Evolutionary conservation across 2,888 invertebrate species (phyloP), one percentile per base, ranked within the genome.

Genomic region (Drosophila prostipennis): DNA sequence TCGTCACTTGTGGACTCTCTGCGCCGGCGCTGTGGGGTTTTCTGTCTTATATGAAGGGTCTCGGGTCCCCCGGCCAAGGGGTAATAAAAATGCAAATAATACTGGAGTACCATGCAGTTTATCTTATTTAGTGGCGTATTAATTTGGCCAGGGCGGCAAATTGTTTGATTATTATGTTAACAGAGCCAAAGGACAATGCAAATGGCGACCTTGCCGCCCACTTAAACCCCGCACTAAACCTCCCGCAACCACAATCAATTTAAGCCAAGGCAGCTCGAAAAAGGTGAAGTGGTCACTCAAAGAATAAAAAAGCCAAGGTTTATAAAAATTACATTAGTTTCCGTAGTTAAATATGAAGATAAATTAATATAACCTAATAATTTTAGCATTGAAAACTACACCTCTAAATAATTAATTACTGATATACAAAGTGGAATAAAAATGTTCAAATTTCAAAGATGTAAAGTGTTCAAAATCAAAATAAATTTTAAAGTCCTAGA

Each of bases 91-190:
- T 81, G 88, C 74, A 81, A 87, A 87, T 87, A 78, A 71, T 69
- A 68, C 84, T 61, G 64, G 34, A 63, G 74, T 43, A 53, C 71
- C 87, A 76, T 85, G 79, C 79, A 80, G 57, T 80, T 85, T 81
- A 81, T 87, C 85, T 80, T 84, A 74, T 81, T 80, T 87, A 81
- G 79, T 68, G 71, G 68, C 76, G 65, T 56, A 78, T 78, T 78
- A 76, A 74, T 84, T 67, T 68, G 54, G 56, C 58, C 48, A 53
- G 54, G 78, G 75, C 60, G 79, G 59, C 76, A 61, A 78, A 65
- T 64, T 59, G 76, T 74, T 58, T 60, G 61, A 67, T 67, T 64
- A 59, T 67, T 72, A 52, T 68, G 54, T 63, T 63, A 40, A 74
- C 60, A 71, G 42, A 48, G 46, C 37, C 19, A 43, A 68, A 56